Evolutionary conservation across 1,140 invertebrate species (phyloP).

Genomic region (Scaptomyza montana): DNA sequence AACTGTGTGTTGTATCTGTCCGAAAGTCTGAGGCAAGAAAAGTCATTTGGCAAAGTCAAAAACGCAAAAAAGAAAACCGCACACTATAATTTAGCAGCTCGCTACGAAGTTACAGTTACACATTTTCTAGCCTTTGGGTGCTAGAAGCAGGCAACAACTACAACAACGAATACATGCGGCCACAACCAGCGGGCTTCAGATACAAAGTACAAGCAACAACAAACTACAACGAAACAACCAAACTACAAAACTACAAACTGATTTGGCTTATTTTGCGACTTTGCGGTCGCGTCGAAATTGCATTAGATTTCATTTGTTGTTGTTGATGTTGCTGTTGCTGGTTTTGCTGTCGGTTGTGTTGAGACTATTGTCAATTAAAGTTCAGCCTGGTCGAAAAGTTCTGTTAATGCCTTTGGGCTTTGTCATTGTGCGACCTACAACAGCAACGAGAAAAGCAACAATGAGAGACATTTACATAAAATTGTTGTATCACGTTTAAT

Average conservation of each 20-base stretch:
- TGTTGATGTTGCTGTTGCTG: constrained; percentile 2
- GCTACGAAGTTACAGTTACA: constrained; percentile 68
- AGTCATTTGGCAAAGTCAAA: constrained; percentile 71
- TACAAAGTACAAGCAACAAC: constrained; percentile 24
- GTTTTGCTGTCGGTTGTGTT: constrained; percentile 20
- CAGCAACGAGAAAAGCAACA: constrained; percentile 23
- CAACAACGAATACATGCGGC: constrained; percentile 4
- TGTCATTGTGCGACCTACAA: constrained; percentile 69
- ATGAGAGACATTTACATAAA: constrained; percentile 53
- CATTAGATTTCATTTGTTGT: constrained; percentile 26
- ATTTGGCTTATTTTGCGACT: constrained; percentile 69
- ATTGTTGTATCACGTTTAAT: constrained; percentile 78
- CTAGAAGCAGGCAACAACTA: constrained; percentile 6
- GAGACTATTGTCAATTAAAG: constrained; percentile 73
- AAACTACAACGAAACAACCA: constrained; percentile 21
- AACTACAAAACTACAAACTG: constrained; percentile 42
- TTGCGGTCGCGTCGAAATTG: constrained; percentile 68
- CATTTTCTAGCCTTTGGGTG: constrained; percentile 71
- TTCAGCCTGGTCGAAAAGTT: constrained; percentile 50
- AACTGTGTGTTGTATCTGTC: constrained; percentile 9
- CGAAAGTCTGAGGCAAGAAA: constrained; percentile 42
- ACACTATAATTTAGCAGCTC: constrained; percentile 68
- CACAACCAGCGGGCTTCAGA: constrained; percentile 26
- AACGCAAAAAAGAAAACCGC: constrained; percentile 54
- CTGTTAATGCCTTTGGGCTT: constrained; percentile 52